Percentiles rank a stretch among this genome's conserved stretches.
phyloP scores from a whole-genome alignment of 2,113 vertebrate genomes.

The Struthio camelus region DNA sequence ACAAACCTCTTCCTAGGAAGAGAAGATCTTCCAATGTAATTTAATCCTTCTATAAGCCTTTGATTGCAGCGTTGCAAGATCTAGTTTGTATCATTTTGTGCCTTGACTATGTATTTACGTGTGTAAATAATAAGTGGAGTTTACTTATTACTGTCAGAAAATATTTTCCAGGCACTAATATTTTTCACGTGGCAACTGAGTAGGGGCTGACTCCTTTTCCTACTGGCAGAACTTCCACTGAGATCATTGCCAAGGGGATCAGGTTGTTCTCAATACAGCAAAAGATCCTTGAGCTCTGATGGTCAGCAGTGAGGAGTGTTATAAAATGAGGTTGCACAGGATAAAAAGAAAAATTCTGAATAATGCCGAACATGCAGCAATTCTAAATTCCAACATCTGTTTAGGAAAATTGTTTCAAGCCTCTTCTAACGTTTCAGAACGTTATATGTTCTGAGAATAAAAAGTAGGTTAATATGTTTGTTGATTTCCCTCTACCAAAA shows the following conservation, averaged over 20 bases:
- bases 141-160: not conserved
- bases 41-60: not conserved
- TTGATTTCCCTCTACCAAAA: not conserved
- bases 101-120: not conserved
- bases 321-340: not conserved
- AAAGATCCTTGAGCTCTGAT: not conserved
- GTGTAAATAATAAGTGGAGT: not conserved
- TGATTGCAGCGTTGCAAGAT: not conserved
- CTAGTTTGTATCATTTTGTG: not conserved
- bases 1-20: not conserved
- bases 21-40: not conserved
- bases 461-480: not conserved
- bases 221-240: not conserved
- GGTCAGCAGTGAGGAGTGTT: not conserved
- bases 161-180: conserved; percentile 5
- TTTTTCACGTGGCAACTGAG: not conserved
- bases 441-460: not conserved
- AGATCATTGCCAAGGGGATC: not conserved
- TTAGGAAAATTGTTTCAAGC: not conserved
- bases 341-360: not conserved
- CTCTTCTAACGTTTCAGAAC: too few relatives aligned
- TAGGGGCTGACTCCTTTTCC: not conserved
- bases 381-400: not conserved
- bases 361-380: not conserved
- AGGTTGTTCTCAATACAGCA: not conserved